A percentile compares a stretch with the other conserved stretches of the same genome.
phyloP scores from a whole-genome alignment of 2,797 vertebrate genomes.

The Trematomus bernacchii region DNA sequence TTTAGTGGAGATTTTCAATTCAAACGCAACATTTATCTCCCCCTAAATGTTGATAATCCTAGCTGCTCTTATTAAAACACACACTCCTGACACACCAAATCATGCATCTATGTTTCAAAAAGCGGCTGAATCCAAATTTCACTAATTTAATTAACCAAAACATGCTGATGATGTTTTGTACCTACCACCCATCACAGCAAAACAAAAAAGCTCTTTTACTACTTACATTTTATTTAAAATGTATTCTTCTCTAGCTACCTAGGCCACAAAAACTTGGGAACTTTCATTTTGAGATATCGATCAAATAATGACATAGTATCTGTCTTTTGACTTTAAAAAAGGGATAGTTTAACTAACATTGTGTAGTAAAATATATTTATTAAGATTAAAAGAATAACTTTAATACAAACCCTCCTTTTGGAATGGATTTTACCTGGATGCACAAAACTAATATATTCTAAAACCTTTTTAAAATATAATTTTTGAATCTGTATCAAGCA shows the following conservation, averaged over 20 bases:
- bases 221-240: constrained; percentile 3
- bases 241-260: not conserved
- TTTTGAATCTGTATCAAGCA: not conserved
- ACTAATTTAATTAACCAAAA: constrained; percentile 28
- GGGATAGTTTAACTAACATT: not conserved
- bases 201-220: constrained; percentile 10
- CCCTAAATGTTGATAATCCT: constrained; percentile 50
- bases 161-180: constrained; percentile 35
- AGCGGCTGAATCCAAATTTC: constrained; percentile 20
- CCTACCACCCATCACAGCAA: constrained; percentile 6
- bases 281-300: constrained; percentile 3
- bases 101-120: constrained; percentile 21
- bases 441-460: not conserved
- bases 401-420: not conserved
- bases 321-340: not conserved
- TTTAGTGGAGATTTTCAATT: constrained; percentile 52
- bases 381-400: not conserved
- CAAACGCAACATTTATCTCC: constrained; percentile 45
- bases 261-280: not conserved
- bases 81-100: constrained; percentile 28
- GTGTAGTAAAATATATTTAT: not conserved
- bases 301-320: constrained; percentile 4
- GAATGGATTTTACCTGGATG: not conserved
- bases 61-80: constrained; percentile 47
- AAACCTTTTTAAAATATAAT: not conserved